phyloP scores from a whole-genome alignment of 1,140 invertebrate genomes.

The Drosophila pseudoobscura region DNA sequence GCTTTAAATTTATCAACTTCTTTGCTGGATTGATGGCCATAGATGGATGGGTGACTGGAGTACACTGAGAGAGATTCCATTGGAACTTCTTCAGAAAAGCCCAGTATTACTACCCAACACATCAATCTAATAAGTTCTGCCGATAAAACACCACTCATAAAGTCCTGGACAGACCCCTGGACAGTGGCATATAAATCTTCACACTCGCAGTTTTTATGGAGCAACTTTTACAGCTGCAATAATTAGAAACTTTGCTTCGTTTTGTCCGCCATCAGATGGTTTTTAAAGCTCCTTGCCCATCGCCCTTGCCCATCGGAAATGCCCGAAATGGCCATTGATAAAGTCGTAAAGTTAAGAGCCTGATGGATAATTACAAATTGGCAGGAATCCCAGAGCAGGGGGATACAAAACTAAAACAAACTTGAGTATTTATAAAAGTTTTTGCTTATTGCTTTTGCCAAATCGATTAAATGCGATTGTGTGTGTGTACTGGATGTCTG shows the following conservation, averaged over 20 bases:
- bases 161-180: not conserved
- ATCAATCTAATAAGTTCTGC: not conserved
- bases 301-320: slow-evolving; percentile 9
- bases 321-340: slow-evolving; percentile 52
- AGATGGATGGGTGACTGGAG: slow-evolving; percentile 8
- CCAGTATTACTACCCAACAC: not conserved
- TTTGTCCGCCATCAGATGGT: slow-evolving; percentile 23
- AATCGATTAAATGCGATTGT: slow-evolving; percentile 70
- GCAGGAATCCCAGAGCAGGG: not conserved
- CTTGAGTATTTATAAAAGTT: slow-evolving; percentile 72
- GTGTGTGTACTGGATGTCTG: not conserved
- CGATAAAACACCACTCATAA: slow-evolving; percentile 7
- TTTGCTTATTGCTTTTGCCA: slow-evolving; percentile 71
- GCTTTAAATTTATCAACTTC: slow-evolving; percentile 67
- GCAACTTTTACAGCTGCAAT: slow-evolving; percentile 54
- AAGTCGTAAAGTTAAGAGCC: slow-evolving; percentile 68
- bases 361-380: slow-evolving; percentile 61
- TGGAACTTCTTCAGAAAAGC: not conserved
- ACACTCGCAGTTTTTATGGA: slow-evolving; percentile 34
- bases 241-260: slow-evolving; percentile 43
- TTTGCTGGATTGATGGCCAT: not conserved
- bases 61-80: not conserved
- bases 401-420: slow-evolving; percentile 57
- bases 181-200: not conserved
- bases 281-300: slow-evolving; percentile 37